These are phyloP conservation scores for Sebastes vulpes DNA, from an alignment of 2,797 vertebrate species.

Conservation along the genomic window DNA sequence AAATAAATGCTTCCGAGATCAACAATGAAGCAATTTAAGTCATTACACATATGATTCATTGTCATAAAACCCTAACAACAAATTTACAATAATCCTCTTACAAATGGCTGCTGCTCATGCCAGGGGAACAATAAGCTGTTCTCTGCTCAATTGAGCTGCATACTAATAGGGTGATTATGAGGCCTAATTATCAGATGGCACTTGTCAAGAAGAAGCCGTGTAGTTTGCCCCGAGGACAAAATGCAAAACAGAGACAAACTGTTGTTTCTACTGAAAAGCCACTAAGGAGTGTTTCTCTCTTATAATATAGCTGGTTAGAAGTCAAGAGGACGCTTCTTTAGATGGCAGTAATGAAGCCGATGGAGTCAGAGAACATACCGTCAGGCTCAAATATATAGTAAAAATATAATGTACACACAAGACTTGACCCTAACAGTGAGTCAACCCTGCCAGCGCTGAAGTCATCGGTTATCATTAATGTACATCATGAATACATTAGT, in stretches of 20 bases:
- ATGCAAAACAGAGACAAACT: conserved; percentile 74
- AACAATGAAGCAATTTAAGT: conserved; percentile 41
- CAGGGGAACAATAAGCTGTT: conserved; percentile 66
- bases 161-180: conserved; percentile 82
- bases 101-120: conserved; percentile 48
- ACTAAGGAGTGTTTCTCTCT: background rate
- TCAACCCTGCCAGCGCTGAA: conserved; percentile 1
- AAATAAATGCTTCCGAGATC: conserved; percentile 43
- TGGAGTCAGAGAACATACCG: conserved; percentile 22
- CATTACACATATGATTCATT: conserved; percentile 48
- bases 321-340: conserved; percentile 10
- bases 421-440: background rate
- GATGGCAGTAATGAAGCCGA: background rate
- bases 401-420: background rate
- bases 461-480: conserved; percentile 55
- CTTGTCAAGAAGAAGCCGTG: conserved; percentile 72
- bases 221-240: conserved; percentile 69
- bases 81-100: conserved; percentile 67
- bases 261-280: conserved; percentile 62
- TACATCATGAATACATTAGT: conserved; percentile 61
- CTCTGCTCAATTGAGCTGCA: conserved; percentile 77
- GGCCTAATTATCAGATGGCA: conserved; percentile 82
- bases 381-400: background rate
- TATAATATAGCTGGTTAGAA: conserved; percentile 2
- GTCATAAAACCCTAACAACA: conserved; percentile 54